These are phyloP conservation scores for Centropus unirufus DNA, from an alignment of 2,113 vertebrate genomes.

Conservation along the genomic window DNA sequence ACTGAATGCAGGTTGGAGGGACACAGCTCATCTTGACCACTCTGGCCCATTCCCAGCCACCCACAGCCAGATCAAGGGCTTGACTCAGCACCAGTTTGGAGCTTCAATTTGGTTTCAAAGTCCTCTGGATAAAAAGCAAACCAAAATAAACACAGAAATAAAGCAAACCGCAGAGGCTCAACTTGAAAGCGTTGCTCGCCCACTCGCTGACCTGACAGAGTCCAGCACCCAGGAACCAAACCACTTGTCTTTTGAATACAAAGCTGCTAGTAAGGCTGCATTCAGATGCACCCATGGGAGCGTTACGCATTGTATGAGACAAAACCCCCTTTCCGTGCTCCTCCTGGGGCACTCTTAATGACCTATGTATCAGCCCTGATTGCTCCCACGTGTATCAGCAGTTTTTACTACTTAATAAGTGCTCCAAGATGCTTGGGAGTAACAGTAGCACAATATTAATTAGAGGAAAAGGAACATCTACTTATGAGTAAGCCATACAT, in stretches of 20 bases:
- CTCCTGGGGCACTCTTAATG: not conserved
- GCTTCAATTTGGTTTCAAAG: not conserved
- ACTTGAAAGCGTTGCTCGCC: not conserved
- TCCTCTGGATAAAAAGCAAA: not conserved
- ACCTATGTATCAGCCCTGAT: not conserved
- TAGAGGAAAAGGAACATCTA: slow-evolving; percentile 30
- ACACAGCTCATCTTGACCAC: not conserved
- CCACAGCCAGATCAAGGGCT: not conserved
- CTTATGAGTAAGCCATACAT: not conserved
- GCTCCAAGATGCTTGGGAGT: not conserved
- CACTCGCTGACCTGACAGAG: not conserved
- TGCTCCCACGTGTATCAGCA: not conserved
- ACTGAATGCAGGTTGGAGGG: not conserved
- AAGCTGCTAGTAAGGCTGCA: not conserved
- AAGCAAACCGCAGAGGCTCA: not conserved
- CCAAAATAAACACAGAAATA: not conserved
- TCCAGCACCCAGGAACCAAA: not conserved
- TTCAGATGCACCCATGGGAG: not conserved
- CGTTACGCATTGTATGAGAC: not conserved
- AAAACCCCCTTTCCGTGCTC: not conserved
- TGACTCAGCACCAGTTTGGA: not conserved
- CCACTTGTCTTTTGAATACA: not conserved
- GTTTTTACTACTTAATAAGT: slow-evolving; percentile 13
- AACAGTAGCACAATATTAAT: not conserved
- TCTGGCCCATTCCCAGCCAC: not conserved